These are phyloP conservation scores for Sinohyriopsis cumingii DNA, from an alignment of 2,888 invertebrate genomes.

Conservation along the genomic window DNA sequence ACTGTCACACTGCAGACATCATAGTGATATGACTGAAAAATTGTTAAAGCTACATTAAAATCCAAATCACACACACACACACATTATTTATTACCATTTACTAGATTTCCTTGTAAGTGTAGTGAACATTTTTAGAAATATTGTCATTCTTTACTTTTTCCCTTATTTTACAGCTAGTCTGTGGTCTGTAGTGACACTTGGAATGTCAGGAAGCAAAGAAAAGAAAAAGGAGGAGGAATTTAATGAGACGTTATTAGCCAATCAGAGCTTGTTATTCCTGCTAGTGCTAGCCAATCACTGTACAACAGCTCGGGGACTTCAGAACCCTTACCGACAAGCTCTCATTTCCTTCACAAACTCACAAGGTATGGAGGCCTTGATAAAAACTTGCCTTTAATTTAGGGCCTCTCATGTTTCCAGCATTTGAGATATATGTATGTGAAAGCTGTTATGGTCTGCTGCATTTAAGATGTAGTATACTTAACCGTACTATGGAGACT, in stretches of 20 bases:
- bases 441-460: too few species aligned
- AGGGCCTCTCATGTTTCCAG: not conserved
- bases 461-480: too few species aligned
- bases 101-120: too few species aligned
- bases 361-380: constrained; percentile 76
- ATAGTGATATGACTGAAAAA: too few species aligned
- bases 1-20: too few species aligned
- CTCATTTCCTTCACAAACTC: constrained; percentile 87
- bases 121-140: not conserved
- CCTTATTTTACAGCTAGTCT: constrained; percentile 66
- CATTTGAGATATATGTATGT: too few species aligned
- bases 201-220: constrained; percentile 58
- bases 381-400: not conserved
- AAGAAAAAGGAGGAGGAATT: constrained; percentile 65
- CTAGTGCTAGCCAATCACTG: constrained; percentile 93
- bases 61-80: too few species aligned
- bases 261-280: constrained; percentile 90
- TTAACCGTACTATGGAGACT: too few species aligned
- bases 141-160: not conserved
- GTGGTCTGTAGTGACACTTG: constrained; percentile 73
- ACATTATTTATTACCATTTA: too few species aligned
- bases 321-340: constrained; percentile 89
- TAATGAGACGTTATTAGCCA: constrained; percentile 78
- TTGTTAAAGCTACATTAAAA: too few species aligned
- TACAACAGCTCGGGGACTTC: constrained; percentile 73